These are phyloP conservation scores for Centropristis striata DNA, from an alignment of 2,113 vertebrate genomes.

Conservation along the genomic window DNA sequence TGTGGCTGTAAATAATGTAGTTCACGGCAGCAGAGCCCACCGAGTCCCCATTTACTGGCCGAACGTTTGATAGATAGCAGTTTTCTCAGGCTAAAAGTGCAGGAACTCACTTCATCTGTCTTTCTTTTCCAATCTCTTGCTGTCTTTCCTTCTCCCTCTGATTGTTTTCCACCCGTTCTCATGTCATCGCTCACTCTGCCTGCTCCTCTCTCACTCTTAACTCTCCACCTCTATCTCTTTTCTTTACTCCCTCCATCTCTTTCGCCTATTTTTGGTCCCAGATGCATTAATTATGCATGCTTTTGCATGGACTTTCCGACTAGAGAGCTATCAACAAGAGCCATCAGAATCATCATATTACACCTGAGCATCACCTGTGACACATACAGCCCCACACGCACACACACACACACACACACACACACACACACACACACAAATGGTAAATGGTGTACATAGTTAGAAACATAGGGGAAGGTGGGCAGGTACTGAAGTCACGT, in stretches of 20 bases:
- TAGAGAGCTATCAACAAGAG: constrained; percentile 51
- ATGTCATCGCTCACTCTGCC: constrained; percentile 25
- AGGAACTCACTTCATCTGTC: constrained; percentile 50
- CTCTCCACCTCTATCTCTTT: constrained; percentile 22
- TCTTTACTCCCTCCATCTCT: constrained; percentile 21
- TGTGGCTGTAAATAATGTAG: constrained; percentile 71
- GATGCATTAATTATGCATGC: constrained; percentile 71
- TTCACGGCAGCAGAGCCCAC: constrained; percentile 38
- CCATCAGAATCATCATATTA: constrained; percentile 39
- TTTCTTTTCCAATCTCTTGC: constrained; percentile 37
- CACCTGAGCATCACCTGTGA: constrained; percentile 59
- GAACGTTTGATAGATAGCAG: constrained; percentile 27
- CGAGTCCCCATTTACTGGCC: constrained; percentile 36
- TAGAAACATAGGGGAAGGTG: neutral
- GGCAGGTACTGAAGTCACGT: constrained; percentile 28
- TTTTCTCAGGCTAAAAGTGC: constrained; percentile 53
- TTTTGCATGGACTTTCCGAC: constrained; percentile 56
- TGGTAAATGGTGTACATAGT: neutral
- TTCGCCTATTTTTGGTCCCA: constrained; percentile 72
- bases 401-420: neutral
- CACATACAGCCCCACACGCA: constrained; percentile 17
- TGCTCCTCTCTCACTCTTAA: constrained; percentile 15
- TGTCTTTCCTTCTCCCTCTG: constrained; percentile 17
- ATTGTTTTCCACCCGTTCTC: constrained; percentile 40
- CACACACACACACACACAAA: neutral